A percentile compares a stretch with the other conserved stretches of the same genome.
Conservation (phyloP, 92 coral and sea anemone genomes). For the Porites cylindrica region DNA sequence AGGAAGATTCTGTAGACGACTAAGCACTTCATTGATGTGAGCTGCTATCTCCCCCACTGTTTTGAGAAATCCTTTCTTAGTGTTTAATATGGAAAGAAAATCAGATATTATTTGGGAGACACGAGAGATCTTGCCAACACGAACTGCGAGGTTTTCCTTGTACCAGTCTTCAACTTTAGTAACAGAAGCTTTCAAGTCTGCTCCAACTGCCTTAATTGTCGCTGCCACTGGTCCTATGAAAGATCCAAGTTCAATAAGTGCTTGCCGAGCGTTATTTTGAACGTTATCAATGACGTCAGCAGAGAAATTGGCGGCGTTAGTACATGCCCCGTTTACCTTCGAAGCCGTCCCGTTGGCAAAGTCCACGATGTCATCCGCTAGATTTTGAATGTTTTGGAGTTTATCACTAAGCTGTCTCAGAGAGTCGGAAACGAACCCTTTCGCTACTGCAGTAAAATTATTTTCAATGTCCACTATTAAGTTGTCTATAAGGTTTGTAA, state of each 20-base stretch:
- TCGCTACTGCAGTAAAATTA: slow-evolving; percentile 76
- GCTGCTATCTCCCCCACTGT: slow-evolving; percentile 74
- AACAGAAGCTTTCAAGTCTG: slow-evolving; percentile 79
- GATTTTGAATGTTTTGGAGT: slow-evolving; percentile 72
- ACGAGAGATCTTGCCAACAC: slow-evolving; percentile 84
- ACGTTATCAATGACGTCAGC: slow-evolving; percentile 85
- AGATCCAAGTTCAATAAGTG: slow-evolving; percentile 67
- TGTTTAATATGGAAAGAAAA: slow-evolving; percentile 85
- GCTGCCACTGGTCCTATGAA: slow-evolving; percentile 84
- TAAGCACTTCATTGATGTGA: slow-evolving; percentile 74
- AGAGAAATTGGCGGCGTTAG: slow-evolving; percentile 80
- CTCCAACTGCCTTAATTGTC: slow-evolving; percentile 67
- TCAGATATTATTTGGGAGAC: slow-evolving; percentile 87
- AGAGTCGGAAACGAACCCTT: slow-evolving; percentile 74
- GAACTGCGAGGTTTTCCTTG: slow-evolving; percentile 75
- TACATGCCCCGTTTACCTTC: slow-evolving; percentile 81
- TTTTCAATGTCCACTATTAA: slow-evolving; percentile 78
- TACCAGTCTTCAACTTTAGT: slow-evolving; percentile 90
- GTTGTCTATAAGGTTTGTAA: slow-evolving; percentile 81
- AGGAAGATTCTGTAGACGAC: slow-evolving; percentile 77
- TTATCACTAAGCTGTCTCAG: slow-evolving; percentile 73
- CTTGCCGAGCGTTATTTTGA: slow-evolving; percentile 81
- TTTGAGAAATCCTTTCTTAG: slow-evolving; percentile 81
- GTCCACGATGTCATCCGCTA: slow-evolving; percentile 84
- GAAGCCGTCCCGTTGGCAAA: slow-evolving; percentile 87